These are phyloP conservation scores for Cataglyphis altisquamis DNA, from an alignment of 2,888 invertebrate species.

Conservation along the genomic window DNA sequence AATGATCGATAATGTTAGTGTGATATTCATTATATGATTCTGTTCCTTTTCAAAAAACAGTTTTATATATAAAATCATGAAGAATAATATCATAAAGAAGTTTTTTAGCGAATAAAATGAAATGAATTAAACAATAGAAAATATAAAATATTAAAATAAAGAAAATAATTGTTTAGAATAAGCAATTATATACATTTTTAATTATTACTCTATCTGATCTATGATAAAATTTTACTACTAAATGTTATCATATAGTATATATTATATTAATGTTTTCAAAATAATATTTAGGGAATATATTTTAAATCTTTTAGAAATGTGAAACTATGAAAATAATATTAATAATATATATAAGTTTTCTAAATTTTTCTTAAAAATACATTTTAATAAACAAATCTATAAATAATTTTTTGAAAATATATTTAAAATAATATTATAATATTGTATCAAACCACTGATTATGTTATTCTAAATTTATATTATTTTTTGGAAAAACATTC, in stretches of 20 bases:
- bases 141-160: background rate
- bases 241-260: background rate
- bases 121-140: background rate
- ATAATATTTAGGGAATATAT: background rate
- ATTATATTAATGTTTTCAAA: background rate
- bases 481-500: background rate
- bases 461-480: background rate
- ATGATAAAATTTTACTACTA: background rate
- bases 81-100: background rate
- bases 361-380: background rate
- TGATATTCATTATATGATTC: background rate
- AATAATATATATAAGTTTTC: background rate
- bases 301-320: background rate
- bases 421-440: background rate
- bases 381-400: background rate
- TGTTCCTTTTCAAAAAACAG: background rate
- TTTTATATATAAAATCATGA: background rate
- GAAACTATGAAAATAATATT: background rate
- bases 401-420: background rate
- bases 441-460: background rate
- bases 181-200: background rate
- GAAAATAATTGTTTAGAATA: background rate
- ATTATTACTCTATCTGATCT: background rate
- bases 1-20: conserved; percentile 9
- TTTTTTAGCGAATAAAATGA: background rate